Evolutionary conservation across 2,113 vertebrate genomes (phyloP), one percentile per base, ranked within the genome.

Genomic region (Vanacampus margaritifer): DNA sequence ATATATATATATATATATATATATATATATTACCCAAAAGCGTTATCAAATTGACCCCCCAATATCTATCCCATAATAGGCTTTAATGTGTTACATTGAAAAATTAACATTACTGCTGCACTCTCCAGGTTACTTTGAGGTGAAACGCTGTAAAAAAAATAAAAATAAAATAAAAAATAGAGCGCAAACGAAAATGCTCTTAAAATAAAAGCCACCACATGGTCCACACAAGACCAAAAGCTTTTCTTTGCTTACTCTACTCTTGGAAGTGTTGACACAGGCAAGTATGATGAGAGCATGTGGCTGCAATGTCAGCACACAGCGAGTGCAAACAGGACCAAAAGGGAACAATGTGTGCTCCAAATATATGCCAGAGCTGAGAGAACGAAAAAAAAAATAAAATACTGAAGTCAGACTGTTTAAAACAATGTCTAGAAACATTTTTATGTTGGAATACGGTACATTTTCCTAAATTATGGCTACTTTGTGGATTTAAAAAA

Each of bases 311-410:
- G 58, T 61, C 58, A 39, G 36, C 58, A 61, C 58, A 39, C 35
- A 60, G 12, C 6, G 3, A n/a, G 58, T 60, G 58, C 58, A 60
- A 60, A 60, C 58, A 36, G 10, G 21, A 23, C 35, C 35, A 14
- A 60, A 60, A 60, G 58, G 35, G 36, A 60, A 60, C 35, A 60
- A 60, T 23, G 58, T 60, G 58, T 60, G 35, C 28, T 58, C 56
- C 21, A 39, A 60, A 54, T 54, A 26, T 26, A 7, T 26, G 24
- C 11, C 51, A 26, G 11, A 10, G 10, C 21, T n/a, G 32, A 37
- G 32, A 21, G 56, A 23, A 24, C n/a, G 11, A 24, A 19, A 28
- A 13, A 28, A 3, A 7, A 14, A 56, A 24, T 8, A 28, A 59
- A 36, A 37, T 21, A n/a, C 10, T n/a, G 57, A 37, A 37, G 57